Percentiles rank a stretch among this genome's conserved stretches.
phyloP scores from a whole-genome alignment of 1,140 invertebrate genomes.

The Lasaia peninsularis region DNA sequence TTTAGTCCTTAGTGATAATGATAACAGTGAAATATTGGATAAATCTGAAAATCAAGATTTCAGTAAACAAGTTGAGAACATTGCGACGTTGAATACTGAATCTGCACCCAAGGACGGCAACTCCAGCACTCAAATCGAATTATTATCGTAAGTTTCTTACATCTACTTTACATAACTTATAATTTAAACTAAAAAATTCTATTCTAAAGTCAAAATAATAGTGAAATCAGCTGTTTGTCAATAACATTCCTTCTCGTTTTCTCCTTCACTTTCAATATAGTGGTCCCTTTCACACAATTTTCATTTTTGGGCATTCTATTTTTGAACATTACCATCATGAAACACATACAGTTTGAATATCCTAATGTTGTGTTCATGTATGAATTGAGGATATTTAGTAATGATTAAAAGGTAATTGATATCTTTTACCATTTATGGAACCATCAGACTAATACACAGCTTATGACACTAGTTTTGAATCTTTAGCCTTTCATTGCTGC shows the following conservation, averaged over 20 bases:
- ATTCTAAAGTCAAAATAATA: not conserved
- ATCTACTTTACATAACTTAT: conserved; percentile 12
- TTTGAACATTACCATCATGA: conserved; percentile 74
- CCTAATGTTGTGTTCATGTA: conserved; percentile 66
- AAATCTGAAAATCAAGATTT: conserved; percentile 2
- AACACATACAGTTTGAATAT: conserved; percentile 67
- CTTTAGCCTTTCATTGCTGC: not conserved
- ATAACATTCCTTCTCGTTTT: conserved; percentile 55
- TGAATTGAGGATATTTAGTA: conserved; percentile 47
- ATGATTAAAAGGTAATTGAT: conserved; percentile 55
- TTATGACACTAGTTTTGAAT: conserved; percentile 10
- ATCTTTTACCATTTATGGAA: conserved; percentile 24
- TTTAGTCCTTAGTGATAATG: not conserved
- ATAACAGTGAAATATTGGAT: conserved; percentile 9
- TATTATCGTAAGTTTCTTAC: conserved; percentile 37
- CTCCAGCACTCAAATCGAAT: conserved; percentile 30
- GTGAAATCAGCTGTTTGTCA: conserved; percentile 71
- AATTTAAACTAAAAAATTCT: conserved; percentile 6
- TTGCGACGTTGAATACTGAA: conserved; percentile 20
- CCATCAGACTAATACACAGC: conserved; percentile 2
- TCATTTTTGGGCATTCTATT: conserved; percentile 76
- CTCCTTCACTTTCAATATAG: conserved; percentile 38
- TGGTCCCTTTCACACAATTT: conserved; percentile 55
- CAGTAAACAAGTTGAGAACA: conserved; percentile 9
- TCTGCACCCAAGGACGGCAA: conserved; percentile 25